Base-by-base conservation (phyloP, 2,113 vertebrate species). In the Himantopus leucocephalus region DNA sequence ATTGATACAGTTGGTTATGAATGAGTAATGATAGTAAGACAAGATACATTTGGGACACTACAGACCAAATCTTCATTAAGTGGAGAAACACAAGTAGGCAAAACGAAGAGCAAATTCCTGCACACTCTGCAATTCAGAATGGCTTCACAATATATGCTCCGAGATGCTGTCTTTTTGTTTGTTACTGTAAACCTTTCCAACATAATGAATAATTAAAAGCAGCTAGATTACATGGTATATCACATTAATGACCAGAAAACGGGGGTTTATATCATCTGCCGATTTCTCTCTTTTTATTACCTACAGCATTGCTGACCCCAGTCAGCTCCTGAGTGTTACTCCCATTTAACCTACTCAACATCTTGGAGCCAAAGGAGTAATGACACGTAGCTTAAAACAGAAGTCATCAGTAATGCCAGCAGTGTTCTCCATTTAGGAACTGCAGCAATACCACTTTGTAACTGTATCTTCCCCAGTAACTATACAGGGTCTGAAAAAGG, bases 161-260 rank as follows among this genome's bases (percentile, higher is more conserved):
- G 30, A 68, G 87, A 58, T 50, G 72, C 26, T 50, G 52, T 47
- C 73, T 59, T 95, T 85, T 79, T 74, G 64, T 59, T 73, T 74
- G 62, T 74, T 92, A 89, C 88, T 82, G 63, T 89, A 95, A 97
- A 82, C 27, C 62, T 60, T 92, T 82, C 85, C 56, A 95, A 74
- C 29, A 66, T 22, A 53, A 92, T 93, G 76, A 96, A 94, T 96
- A 95, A 97, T 94, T 96, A 90, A 96, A 95, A 95, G 55, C 81
- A 86, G n/a, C 30, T 70, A 91, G 58, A 95, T 90, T 91, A 92
- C 58, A 67, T 14, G 68, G 67, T 93, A 52, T 79, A 91, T 94
- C 81, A 95, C 88, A 87, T 72, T 79, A 77, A 88, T 73, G 76
- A 73, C 64, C 60, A 92, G 78, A 94, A 95, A 91, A 60, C 41